phyloP scores from a whole-genome alignment of 2,888 invertebrate genomes.

The Pristionchus fissidentatus region DNA sequence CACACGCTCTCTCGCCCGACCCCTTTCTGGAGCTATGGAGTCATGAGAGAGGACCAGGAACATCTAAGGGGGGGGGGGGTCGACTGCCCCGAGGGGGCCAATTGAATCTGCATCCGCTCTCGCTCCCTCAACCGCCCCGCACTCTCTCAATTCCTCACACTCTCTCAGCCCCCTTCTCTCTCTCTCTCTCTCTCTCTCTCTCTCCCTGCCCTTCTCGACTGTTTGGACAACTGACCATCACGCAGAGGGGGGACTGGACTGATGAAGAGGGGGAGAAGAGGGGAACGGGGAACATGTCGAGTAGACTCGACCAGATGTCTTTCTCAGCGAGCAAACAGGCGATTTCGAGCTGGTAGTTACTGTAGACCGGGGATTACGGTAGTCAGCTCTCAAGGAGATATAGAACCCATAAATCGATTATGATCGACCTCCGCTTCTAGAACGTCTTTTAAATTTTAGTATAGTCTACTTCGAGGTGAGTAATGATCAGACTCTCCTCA shows the following conservation, averaged over 20 bases:
- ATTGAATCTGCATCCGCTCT: no score
- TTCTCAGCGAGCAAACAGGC: background rate
- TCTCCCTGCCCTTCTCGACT: background rate
- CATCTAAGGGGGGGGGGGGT: background rate
- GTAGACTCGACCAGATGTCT: background rate
- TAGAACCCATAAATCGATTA: no score
- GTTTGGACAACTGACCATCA: slow-evolving; percentile 36
- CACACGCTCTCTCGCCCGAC: no score
- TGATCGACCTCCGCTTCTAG: no score
- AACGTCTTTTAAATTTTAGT: no score
- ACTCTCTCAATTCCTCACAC: no score
- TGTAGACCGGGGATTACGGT: no score
- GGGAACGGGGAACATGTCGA: background rate
- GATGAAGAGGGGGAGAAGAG: background rate
- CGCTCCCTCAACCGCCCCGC: background rate
- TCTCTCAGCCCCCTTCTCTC: background rate
- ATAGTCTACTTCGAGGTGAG: no score
- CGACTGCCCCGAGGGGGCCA: slow-evolving; percentile 18
- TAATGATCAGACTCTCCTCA: no score
- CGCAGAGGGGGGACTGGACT: background rate
- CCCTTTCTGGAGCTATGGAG: no score
- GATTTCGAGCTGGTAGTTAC: no score
- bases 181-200: background rate
- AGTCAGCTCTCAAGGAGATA: no score
- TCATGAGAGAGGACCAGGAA: background rate